Percentiles rank a stretch among this genome's conserved stretches.
Conservation (phyloP, 1,140 invertebrate species). For the Temnothorax curvispinosus region DNA sequence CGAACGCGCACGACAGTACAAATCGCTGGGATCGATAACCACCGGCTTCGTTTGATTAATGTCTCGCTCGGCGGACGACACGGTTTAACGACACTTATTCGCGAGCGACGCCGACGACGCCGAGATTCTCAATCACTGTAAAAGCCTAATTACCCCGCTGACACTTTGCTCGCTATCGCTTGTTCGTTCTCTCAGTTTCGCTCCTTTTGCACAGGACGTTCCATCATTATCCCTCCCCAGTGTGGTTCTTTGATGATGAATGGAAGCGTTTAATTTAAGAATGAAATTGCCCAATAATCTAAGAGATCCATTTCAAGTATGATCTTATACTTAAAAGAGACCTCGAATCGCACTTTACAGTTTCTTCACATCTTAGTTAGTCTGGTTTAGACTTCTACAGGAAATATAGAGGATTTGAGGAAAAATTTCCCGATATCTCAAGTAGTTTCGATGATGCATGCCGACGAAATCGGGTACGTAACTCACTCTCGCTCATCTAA, state of each 20-base stretch:
- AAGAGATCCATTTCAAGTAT: neutral
- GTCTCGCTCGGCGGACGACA: conserved; percentile 29
- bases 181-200: neutral
- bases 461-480: conserved; percentile 1
- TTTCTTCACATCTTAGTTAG: neutral
- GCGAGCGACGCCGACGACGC: conserved; percentile 29
- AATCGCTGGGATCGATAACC: conserved; percentile 53
- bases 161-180: conserved; percentile 44
- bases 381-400: conserved; percentile 2
- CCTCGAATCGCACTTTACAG: neutral
- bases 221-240: conserved; percentile 3
- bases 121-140: conserved; percentile 62
- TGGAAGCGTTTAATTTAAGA: neutral
- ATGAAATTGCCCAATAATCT: neutral
- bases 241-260: neutral
- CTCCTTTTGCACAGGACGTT: conserved; percentile 3
- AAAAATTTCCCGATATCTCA: neutral
- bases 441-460: neutral
- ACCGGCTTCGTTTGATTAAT: conserved; percentile 58
- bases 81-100: conserved; percentile 56
- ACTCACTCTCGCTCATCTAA: neutral
- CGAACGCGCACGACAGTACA: conserved; percentile 49
- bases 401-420: neutral
- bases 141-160: conserved; percentile 61
- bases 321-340: neutral